Evolutionary conservation across 2,797 vertebrate species (phyloP).

Genomic region (Acestrorhynchus altus): DNA sequence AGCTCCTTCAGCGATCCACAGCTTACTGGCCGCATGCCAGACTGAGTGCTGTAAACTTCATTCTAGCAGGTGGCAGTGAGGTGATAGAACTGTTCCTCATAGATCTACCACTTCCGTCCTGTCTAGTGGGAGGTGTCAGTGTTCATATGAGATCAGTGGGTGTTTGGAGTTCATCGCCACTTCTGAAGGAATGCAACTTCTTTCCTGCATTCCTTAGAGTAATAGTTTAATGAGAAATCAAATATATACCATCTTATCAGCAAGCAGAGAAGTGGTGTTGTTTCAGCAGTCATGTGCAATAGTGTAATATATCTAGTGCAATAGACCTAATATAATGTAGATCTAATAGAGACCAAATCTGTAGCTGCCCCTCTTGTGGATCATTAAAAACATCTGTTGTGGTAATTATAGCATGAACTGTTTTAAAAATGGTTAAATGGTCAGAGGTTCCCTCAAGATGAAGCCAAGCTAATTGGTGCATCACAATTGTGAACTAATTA

Average conservation of each 20-base stretch:
- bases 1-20: not conserved
- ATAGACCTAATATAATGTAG: too few species aligned
- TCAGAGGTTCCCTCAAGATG: too few species aligned
- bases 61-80: not conserved
- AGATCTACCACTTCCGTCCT: not conserved
- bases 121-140: slow-evolving; percentile 2
- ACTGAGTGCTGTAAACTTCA: not conserved
- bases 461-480: too few species aligned
- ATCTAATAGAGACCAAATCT: too few species aligned
- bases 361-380: too few species aligned
- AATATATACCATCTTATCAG: not conserved
- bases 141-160: not conserved
- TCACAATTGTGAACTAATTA: too few species aligned
- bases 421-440: too few species aligned
- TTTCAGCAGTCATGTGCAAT: too few species aligned
- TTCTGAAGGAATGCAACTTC: not conserved
- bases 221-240: not conserved
- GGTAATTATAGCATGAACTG: too few species aligned
- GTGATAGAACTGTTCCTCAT: not conserved
- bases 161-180: not conserved
- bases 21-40: not conserved
- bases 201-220: not conserved
- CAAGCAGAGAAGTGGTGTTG: too few species aligned
- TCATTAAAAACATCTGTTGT: too few species aligned
- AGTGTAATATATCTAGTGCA: too few species aligned